Percentiles rank a stretch among this genome's conserved stretches.
Conservation (phyloP, 30 jellyfish, hydroid and myxozoan species). For the Cassiopea xamachana region DNA sequence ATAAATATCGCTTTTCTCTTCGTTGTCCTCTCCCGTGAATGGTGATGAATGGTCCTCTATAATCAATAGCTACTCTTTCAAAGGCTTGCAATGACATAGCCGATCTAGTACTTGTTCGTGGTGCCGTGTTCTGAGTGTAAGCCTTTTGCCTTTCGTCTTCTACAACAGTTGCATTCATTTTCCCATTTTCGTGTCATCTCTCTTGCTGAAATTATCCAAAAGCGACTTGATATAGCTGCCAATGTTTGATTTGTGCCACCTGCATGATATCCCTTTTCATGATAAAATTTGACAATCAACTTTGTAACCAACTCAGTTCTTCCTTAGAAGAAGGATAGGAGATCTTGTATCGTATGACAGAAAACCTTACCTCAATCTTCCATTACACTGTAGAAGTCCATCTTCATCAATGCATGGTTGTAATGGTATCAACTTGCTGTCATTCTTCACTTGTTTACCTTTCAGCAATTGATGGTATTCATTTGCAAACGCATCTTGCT, state of each 20-base stretch:
- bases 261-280: conserved; percentile 12
- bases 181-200: conserved; percentile 7
- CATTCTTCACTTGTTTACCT: conserved; percentile 8
- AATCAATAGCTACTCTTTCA: conserved; percentile 61
- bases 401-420: conserved; percentile 57
- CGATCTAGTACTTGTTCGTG: conserved; percentile 33
- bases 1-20: conserved; percentile 33
- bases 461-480: conserved; percentile 13
- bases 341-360: conserved; percentile 31
- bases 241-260: conserved; percentile 32
- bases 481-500: conserved; percentile 35
- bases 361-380: conserved; percentile 59
- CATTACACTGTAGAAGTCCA: conserved; percentile 52
- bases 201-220: conserved; percentile 45
- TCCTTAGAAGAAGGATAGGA: conserved; percentile 67
- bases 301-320: conserved; percentile 9
- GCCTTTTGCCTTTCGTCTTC: conserved; percentile 22
- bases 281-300: conserved; percentile 35
- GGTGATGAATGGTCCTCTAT: conserved; percentile 70
- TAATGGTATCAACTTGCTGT: conserved; percentile 11
- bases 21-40: conserved; percentile 61
- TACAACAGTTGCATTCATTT: conserved; percentile 13
- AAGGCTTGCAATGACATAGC: conserved; percentile 58
- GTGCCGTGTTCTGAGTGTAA: conserved; percentile 62
- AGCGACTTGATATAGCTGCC: conserved; percentile 29